Conservation (phyloP, 2,113 vertebrate species). For the Heteronetta atricapilla region DNA sequence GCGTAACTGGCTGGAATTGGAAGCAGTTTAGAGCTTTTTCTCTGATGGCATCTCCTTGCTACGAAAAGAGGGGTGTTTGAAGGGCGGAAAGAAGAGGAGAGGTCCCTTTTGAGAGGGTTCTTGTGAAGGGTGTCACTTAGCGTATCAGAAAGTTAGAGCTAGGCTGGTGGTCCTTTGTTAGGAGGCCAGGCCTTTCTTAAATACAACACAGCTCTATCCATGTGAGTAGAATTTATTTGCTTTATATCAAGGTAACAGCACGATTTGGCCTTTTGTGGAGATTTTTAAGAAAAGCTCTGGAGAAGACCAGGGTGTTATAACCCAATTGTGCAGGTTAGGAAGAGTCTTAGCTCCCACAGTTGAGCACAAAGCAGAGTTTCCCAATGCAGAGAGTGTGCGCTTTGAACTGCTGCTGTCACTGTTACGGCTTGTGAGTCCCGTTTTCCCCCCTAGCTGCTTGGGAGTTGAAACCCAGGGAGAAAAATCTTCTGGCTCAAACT, state of each 20-base stretch:
- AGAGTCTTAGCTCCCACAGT: fast-evolving
- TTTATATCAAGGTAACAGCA: not conserved
- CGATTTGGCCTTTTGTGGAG: not conserved
- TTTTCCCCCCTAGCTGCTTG: not conserved
- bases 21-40: not conserved
- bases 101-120: not conserved
- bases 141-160: not conserved
- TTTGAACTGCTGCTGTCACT: not conserved
- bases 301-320: not conserved
- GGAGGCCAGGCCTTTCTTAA: not conserved
- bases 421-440: not conserved
- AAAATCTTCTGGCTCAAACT: not conserved
- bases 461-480: not conserved
- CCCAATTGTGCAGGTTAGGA: not conserved
- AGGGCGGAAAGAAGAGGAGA: not conserved
- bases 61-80: not conserved
- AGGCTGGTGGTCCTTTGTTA: not conserved
- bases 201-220: not conserved
- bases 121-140: not conserved
- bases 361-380: not conserved
- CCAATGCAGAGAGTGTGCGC: not conserved
- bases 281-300: not conserved
- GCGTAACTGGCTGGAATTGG: not conserved
- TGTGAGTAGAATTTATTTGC: not conserved
- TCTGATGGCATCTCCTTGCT: not conserved